Evolutionary conservation across 1,140 invertebrate species (phyloP), one percentile per base, ranked within the genome.

Genomic region (Trichomalopsis sarcophagae): DNA sequence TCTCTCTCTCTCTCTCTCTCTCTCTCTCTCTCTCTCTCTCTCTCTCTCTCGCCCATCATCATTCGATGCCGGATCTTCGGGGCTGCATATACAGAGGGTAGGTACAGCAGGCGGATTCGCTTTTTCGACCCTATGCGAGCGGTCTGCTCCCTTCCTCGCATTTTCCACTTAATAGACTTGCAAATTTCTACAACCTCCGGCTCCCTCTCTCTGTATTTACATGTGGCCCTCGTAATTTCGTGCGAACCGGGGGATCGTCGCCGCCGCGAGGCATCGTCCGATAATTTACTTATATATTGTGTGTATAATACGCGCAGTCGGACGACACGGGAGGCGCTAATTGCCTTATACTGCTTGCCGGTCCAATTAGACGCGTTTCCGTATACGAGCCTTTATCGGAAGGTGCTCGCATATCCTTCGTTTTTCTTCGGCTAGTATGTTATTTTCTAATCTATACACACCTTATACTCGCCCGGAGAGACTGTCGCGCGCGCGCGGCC

Each of bases 91-190:
- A 62, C 40, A 10, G 40, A 44, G 10, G 40, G 10, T 5, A 40
- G 7, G 36, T 40, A 9, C 1, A 7, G 23, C 9, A 11, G 2
- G 2, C 7, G 23, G 23, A 68, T 14, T 1, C 14, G 30, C 47
- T 66, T 79, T 79, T 79, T 79, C 55, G 10, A 68, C 36, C 14
- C 36, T 62, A 7, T 17, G 6, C 55, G 33, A 23, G n/a, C 68
- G 68, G 62, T 17, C 23, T 14, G 68, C 68, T 30, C 68, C 36
- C 84, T 50, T 36, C 79, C 66, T 33, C 9, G 23, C 68, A 81
- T 75, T 82, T 87, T 86, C 76, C 80, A 81, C 80, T 79, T 87
- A 87, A 87, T 84, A 84, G 82, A 87, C 82, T 87, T 84, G 86
- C 85, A 86, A 86, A 86, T 87, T 81, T 82, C 81, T 27, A 71